These are phyloP conservation scores for Pterois miles DNA, from an alignment of 2,797 vertebrate species.

Conservation along the genomic window DNA sequence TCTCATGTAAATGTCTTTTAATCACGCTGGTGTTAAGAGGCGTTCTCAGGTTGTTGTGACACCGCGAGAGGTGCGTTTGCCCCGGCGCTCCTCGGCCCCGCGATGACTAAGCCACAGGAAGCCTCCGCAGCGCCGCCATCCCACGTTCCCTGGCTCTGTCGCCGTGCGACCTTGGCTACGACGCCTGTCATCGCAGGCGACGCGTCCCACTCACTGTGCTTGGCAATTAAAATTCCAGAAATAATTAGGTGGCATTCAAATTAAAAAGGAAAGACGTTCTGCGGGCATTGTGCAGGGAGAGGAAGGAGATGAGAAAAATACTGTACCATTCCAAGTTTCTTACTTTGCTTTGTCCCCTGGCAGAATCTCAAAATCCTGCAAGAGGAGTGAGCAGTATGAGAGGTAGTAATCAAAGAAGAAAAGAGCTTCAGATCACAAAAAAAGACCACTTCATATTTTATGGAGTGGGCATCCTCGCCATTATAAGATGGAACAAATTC, in stretches of 20 bases:
- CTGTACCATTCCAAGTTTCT: slow-evolving; percentile 14
- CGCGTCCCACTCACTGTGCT: slow-evolving; percentile 61
- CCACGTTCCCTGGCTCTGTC: slow-evolving; percentile 63
- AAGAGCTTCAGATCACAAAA: slow-evolving; percentile 70
- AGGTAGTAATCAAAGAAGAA: slow-evolving; percentile 70
- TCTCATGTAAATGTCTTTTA: slow-evolving; percentile 51
- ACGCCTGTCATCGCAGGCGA: slow-evolving; percentile 57
- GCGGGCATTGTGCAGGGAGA: slow-evolving; percentile 6
- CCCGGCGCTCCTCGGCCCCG: slow-evolving; percentile 36
- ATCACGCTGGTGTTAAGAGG: slow-evolving; percentile 35
- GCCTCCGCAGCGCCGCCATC: slow-evolving; percentile 63
- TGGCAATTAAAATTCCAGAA: slow-evolving; percentile 74
- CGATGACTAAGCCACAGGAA: slow-evolving; percentile 72
- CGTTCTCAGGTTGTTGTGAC: slow-evolving; percentile 53
- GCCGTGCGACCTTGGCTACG: slow-evolving; percentile 72
- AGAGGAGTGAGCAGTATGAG: slow-evolving; percentile 39
- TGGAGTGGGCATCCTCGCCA: slow-evolving; percentile 70
- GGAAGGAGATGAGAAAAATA: slow-evolving; percentile 27
- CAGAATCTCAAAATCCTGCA: slow-evolving; percentile 45
- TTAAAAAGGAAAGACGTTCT: slow-evolving; percentile 28
- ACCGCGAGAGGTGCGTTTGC: slow-evolving; percentile 49
- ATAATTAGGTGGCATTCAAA: slow-evolving; percentile 70
- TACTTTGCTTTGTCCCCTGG: slow-evolving; percentile 32
- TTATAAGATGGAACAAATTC: slow-evolving; percentile 73
- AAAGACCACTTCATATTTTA: slow-evolving; percentile 71